Conservation (phyloP, 2,797 vertebrate genomes). For the Botia kubotai region DNA sequence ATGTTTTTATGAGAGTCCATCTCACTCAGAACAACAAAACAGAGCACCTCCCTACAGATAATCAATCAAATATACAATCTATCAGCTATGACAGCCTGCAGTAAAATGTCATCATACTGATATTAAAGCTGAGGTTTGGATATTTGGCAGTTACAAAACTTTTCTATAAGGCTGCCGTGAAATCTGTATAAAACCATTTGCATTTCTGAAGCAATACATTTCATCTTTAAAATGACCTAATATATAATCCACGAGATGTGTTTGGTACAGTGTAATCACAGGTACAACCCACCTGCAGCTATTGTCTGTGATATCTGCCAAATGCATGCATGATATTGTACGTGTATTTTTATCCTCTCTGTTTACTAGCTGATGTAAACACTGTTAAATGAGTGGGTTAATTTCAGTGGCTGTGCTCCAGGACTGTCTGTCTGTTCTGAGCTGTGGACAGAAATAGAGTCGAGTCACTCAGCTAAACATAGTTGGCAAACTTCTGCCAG, state of each 20-base stretch:
- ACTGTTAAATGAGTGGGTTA: slow-evolving; percentile 12
- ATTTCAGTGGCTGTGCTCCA: slow-evolving; percentile 39
- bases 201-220: too few species aligned
- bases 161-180: background rate
- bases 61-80: background rate
- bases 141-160: background rate
- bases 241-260: background rate
- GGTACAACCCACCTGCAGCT: background rate
- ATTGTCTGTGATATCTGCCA: background rate
- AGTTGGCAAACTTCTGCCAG: slow-evolving; percentile 51
- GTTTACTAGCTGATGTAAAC: background rate
- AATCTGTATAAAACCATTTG: background rate
- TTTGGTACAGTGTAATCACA: background rate
- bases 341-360: background rate
- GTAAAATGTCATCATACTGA: too few species aligned
- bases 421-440: slow-evolving; percentile 10
- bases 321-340: background rate
- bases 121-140: background rate
- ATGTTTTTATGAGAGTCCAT: background rate
- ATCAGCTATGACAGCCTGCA: too few species aligned
- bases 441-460: slow-evolving; percentile 55
- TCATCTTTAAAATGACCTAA: background rate
- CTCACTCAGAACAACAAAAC: too few species aligned
- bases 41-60: background rate
- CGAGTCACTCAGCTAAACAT: slow-evolving; percentile 64